Base-by-base conservation (phyloP, 2,888 invertebrate species). In the Philaethria dido region DNA sequence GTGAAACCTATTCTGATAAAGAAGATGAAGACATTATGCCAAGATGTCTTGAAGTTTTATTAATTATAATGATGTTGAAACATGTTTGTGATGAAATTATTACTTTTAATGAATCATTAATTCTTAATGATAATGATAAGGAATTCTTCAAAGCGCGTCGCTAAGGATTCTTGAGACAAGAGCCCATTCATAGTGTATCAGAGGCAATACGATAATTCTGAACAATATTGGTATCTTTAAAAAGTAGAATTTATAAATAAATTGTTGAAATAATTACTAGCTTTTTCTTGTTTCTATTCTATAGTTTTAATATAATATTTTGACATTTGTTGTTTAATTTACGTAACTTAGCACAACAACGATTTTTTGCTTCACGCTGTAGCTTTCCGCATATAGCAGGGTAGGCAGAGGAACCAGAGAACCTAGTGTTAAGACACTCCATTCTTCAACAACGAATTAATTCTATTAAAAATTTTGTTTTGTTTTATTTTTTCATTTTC, bases 161-260 rank as follows among this genome's bases (percentile, higher is more conserved):
- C 33, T 22, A 36, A 55, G 16, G 36, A n/a, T 39, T 1, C 64
- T 45, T 16, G 55, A 55, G 2, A 20, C 42, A 0, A 22, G 16
- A 22, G 16, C 2, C 55, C 64, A 3, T 64, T 64, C 0, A 9
- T 55, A 2, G 33, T 64, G 2, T 55, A 64, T 36, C 36, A 64
- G 22, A 54, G 64, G n/a, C 33, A 18, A 13, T 20, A 36, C 5
- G n/a, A 55, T 3, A 22, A 22, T 13, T 45, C 44, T 8, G 16
- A 29, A 33, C 55, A 64, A 22, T 64, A 22, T 47, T 64, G 63
- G 63, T 64, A n/a, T 64, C 22, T n/a, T 64, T 33, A 55, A 44
- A 54, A 0, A 8, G 3, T 16, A n/a, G 0, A 1, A 0, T 14
- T 22, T 18, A n/a, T 14, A 20, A 64, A 64, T 55, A 55, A 29